A percentile compares a stretch with the other conserved stretches of the same genome.
phyloP scores from a whole-genome alignment of 2,113 vertebrate genomes.

The Arothron firmamentum region DNA sequence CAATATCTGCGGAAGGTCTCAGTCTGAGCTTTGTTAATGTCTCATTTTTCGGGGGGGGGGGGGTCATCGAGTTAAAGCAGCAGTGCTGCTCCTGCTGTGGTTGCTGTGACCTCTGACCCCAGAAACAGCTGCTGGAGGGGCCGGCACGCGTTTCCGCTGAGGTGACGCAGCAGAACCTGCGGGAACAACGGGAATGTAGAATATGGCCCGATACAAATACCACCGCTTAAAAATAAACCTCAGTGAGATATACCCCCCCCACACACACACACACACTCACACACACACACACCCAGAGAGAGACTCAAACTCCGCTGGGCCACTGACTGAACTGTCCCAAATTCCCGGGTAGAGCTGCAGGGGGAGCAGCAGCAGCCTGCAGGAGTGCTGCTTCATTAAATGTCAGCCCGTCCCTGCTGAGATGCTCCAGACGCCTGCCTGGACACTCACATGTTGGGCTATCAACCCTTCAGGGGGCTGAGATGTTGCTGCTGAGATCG shows the following conservation, averaged over 20 bases:
- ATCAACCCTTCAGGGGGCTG: slow-evolving; percentile 29
- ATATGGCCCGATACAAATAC: slow-evolving; percentile 10
- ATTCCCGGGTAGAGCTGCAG: slow-evolving; percentile 4
- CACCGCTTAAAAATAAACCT: slow-evolving; percentile 42
- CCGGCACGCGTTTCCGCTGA: slow-evolving; percentile 30
- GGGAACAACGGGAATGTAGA: slow-evolving; percentile 7
- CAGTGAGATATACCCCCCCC: slow-evolving; percentile 1
- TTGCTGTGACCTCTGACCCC: slow-evolving; percentile 51
- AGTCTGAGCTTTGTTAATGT: not conserved
- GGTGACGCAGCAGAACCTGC: slow-evolving; percentile 27
- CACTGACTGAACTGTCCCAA: slow-evolving; percentile 15
- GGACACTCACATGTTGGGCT: slow-evolving; percentile 23
- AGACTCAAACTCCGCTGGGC: slow-evolving; percentile 6
- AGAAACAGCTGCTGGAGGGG: slow-evolving; percentile 43
- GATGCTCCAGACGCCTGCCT: slow-evolving; percentile 18
- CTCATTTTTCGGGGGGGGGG: not conserved
- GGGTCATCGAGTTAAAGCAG: slow-evolving; percentile 23
- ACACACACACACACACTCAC: not conserved
- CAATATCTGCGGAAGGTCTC: not conserved
- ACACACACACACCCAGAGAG: not conserved
- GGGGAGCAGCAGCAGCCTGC: slow-evolving; percentile 34
- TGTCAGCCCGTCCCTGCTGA: slow-evolving; percentile 32
- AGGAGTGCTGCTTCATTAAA: slow-evolving; percentile 36
- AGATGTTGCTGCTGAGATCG: not conserved
- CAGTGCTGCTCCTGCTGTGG: slow-evolving; percentile 28